Percentiles rank a stretch among this genome's conserved stretches.
Evolutionary conservation across 2,888 invertebrate species (phyloP).

Genomic region (Palloptera scutellata): DNA sequence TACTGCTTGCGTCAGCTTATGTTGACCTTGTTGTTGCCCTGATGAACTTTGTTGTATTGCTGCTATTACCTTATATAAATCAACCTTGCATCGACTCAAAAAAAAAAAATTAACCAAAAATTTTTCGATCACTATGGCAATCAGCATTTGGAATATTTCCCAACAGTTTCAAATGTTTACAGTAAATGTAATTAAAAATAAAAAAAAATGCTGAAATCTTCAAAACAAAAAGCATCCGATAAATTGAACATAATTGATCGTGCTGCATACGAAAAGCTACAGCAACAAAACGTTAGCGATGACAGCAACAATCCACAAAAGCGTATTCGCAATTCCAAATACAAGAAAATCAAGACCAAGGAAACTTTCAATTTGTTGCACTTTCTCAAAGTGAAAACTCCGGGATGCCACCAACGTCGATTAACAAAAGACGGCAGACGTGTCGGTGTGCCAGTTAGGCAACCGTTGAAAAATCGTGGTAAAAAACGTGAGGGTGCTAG

Average conservation of each 20-base stretch:
- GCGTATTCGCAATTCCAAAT: conserved; percentile 45
- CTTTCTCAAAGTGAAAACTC: conserved; percentile 12
- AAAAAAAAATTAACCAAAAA: too few relatives aligned
- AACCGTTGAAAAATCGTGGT: conserved; percentile 41
- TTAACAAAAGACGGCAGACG: conserved; percentile 21
- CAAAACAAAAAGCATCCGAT: conserved; percentile 37
- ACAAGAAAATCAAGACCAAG: conserved; percentile 41
- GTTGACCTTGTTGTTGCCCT: too few relatives aligned
- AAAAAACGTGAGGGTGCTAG: conserved; percentile 43
- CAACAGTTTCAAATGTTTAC: background rate
- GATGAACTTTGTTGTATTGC: too few relatives aligned
- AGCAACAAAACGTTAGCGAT: conserved; percentile 20
- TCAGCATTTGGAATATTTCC: too few relatives aligned
- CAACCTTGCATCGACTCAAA: too few relatives aligned
- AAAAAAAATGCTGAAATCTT: background rate
- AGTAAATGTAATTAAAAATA: background rate
- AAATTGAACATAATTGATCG: conserved; percentile 46
- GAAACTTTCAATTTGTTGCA: conserved; percentile 20
- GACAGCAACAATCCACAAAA: background rate
- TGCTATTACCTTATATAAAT: too few relatives aligned
- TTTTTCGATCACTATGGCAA: too few relatives aligned
- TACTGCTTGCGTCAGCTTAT: too few relatives aligned
- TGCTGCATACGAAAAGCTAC: conserved; percentile 38
- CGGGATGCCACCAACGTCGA: background rate
- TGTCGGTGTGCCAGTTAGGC: conserved; percentile 29